These are phyloP conservation scores for Aurelia aurita DNA, from an alignment of 30 jellyfish, hydroid and myxozoan genomes.

Conservation along the genomic window DNA sequence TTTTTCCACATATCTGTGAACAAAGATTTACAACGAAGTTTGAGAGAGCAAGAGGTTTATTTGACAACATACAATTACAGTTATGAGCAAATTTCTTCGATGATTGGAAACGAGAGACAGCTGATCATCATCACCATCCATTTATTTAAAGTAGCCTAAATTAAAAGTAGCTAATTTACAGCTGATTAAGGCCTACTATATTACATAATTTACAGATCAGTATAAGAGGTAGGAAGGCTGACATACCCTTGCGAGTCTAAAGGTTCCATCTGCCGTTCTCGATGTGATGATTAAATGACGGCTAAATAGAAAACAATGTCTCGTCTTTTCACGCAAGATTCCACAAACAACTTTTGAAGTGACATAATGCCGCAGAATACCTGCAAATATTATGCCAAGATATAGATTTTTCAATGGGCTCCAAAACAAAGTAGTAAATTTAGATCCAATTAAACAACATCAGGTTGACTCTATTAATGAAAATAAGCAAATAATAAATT, in stretches of 20 bases:
- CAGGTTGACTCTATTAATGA: neutral
- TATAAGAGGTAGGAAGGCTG: too few species aligned
- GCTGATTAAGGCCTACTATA: too few species aligned
- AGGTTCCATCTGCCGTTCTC: conserved; percentile 87
- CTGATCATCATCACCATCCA: too few species aligned
- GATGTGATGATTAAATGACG: conserved; percentile 91
- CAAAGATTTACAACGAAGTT: neutral
- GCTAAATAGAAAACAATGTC: conserved; percentile 96
- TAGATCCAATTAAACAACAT: neutral
- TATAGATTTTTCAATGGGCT: too few species aligned
- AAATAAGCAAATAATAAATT: neutral
- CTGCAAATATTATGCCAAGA: conserved; percentile 26
- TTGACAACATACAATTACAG: too few species aligned
- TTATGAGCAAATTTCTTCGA: too few species aligned
- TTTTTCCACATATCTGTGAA: conserved; percentile 79
- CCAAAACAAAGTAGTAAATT: neutral
- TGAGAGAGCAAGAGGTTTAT: too few species aligned
- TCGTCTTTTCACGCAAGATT: conserved; percentile 74
- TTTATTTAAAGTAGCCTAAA: too few species aligned
- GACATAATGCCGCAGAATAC: conserved; percentile 87
- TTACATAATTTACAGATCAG: too few species aligned
- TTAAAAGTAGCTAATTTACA: too few species aligned
- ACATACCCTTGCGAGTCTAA: conserved; percentile 91
- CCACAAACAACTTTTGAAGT: conserved; percentile 56
- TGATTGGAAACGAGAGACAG: too few species aligned